Conservation (phyloP, 64 coral and sea anemone genomes). For the Acropora yongei region DNA sequence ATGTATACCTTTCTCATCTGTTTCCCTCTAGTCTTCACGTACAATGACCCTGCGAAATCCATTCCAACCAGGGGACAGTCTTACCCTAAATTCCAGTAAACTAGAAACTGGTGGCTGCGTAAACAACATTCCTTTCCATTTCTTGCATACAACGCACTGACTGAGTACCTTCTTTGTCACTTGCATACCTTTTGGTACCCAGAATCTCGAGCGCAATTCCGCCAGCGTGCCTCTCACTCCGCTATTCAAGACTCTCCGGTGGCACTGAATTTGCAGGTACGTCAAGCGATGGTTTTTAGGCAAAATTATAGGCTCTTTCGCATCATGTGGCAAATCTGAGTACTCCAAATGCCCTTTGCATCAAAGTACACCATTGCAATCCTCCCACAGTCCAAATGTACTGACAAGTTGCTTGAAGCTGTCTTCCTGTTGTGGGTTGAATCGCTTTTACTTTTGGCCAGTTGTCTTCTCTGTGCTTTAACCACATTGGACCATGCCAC, state of each 20-base stretch:
- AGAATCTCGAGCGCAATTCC: constrained; percentile 42
- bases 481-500: no score
- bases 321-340: constrained; percentile 17
- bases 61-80: constrained; percentile 8
- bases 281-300: constrained; percentile 62
- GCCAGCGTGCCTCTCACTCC: constrained; percentile 56
- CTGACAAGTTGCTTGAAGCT: constrained; percentile 24
- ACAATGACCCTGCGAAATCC: constrained; percentile 11
- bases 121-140: constrained; percentile 6
- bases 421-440: neutral
- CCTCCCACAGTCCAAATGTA: constrained; percentile 58
- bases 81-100: constrained; percentile 42
- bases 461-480: no score
- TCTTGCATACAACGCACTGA: constrained; percentile 43
- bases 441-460: no score
- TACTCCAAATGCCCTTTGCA: constrained; percentile 51
- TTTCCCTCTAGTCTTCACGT: neutral
- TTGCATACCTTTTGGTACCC: constrained; percentile 50
- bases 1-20: neutral
- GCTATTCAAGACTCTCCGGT: constrained; percentile 16
- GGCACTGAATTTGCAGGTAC: constrained; percentile 48
- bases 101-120: constrained; percentile 5
- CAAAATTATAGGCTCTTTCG: constrained; percentile 54
- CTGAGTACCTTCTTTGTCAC: constrained; percentile 31
- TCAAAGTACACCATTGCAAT: constrained; percentile 17